phyloP scores from a whole-genome alignment of 2,888 invertebrate species.

The Sialis fuliginosa region DNA sequence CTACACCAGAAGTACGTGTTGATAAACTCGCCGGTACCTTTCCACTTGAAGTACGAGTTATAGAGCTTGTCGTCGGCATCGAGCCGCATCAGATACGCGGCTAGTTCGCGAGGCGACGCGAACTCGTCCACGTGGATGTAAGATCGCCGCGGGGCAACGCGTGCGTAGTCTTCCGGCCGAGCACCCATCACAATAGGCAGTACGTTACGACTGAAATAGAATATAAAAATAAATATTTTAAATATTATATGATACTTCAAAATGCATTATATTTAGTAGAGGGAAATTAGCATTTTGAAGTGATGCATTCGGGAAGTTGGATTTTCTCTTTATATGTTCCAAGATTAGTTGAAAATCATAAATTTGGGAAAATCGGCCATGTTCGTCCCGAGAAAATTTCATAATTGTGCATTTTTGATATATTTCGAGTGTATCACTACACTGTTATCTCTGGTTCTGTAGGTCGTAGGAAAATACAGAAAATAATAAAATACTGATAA shows the following conservation, averaged over 20 bases:
- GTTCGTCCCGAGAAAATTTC: too few species aligned
- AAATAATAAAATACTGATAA: too few species aligned
- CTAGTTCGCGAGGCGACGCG: slow-evolving; percentile 68
- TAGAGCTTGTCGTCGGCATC: slow-evolving; percentile 79
- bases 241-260: not conserved
- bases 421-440: too few species aligned
- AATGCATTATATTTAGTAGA: too few species aligned
- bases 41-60: slow-evolving; percentile 79
- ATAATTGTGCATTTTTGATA: too few species aligned
- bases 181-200: slow-evolving; percentile 95
- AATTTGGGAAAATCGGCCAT: too few species aligned
- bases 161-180: slow-evolving; percentile 75
- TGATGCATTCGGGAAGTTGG: too few species aligned
- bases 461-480: too few species aligned
- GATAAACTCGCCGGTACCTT: slow-evolving; percentile 88
- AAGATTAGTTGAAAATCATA: too few species aligned
- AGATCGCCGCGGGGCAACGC: slow-evolving; percentile 74
- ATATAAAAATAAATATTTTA: not conserved
- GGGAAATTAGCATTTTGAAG: too few species aligned
- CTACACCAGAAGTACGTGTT: slow-evolving; percentile 93
- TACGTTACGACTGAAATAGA: slow-evolving; percentile 46
- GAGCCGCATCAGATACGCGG: slow-evolving; percentile 66
- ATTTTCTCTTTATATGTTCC: too few species aligned
- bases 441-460: too few species aligned
- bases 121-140: slow-evolving; percentile 96